Percentiles rank a stretch among this genome's conserved stretches.
These are phyloP conservation scores for Alethe diademata DNA, from an alignment of 2,113 vertebrate species.

Conservation along the genomic window DNA sequence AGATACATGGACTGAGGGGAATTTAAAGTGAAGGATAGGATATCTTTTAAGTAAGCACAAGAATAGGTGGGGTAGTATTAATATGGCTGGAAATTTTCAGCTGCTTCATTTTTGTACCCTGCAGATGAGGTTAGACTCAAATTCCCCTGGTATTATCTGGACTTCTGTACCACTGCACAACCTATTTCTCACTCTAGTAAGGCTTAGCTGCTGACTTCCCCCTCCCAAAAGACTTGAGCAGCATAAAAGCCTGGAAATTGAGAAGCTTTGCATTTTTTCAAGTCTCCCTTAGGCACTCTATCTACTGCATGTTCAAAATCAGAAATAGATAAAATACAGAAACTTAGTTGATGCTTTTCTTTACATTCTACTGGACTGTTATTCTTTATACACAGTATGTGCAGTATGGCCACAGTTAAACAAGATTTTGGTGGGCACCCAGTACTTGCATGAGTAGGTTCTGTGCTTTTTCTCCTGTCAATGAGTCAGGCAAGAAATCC, in stretches of 20 bases:
- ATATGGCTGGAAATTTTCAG: background rate
- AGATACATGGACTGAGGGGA: background rate
- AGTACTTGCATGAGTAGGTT: accelerated
- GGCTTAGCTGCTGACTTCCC: background rate
- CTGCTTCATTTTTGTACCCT: background rate
- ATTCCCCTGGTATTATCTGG: background rate
- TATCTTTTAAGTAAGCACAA: background rate
- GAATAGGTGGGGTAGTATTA: background rate
- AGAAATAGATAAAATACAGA: background rate
- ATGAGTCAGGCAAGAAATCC: background rate
- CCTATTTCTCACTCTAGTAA: background rate
- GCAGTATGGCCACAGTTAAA: background rate
- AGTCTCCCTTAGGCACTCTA: background rate
- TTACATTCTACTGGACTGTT: background rate
- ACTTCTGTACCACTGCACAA: background rate
- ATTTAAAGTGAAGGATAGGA: background rate
- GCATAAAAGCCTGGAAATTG: background rate
- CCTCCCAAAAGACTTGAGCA: background rate
- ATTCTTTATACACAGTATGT: background rate
- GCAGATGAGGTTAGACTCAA: background rate
- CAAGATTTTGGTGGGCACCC: background rate
- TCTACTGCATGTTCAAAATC: background rate
- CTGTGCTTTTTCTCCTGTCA: background rate
- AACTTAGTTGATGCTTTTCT: background rate
- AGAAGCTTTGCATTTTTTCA: background rate